Percentiles rank a stretch among this genome's conserved stretches.
Evolutionary conservation across 2,888 invertebrate genomes (phyloP).

Genomic region (Synergus laeviventris): DNA sequence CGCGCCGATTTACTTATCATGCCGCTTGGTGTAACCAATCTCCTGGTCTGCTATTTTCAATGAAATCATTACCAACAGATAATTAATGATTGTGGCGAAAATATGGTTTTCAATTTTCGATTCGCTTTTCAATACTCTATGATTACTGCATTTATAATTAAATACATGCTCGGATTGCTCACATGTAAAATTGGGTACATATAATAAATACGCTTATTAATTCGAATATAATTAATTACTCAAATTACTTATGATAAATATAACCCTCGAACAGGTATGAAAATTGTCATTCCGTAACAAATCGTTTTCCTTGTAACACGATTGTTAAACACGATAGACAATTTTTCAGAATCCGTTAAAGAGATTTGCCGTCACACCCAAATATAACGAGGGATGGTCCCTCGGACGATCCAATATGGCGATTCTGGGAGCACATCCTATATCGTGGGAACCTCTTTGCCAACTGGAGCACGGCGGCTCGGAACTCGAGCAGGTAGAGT

Average conservation of each 20-base stretch:
- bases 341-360: slow-evolving; percentile 16
- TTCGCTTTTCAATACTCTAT: not conserved
- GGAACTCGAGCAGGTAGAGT: slow-evolving; percentile 69
- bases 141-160: not conserved
- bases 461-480: slow-evolving; percentile 72
- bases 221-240: not conserved
- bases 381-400: slow-evolving; percentile 49
- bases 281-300: not conserved
- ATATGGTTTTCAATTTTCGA: slow-evolving; percentile 1
- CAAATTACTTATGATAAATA: not conserved
- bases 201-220: too few species aligned
- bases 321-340: not conserved
- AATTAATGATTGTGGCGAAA: slow-evolving; percentile 24
- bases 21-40: too few species aligned
- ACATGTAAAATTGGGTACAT: too few species aligned
- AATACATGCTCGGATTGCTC: not conserved
- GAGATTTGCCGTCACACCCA: slow-evolving; percentile 36
- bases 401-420: slow-evolving; percentile 63
- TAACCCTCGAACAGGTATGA: not conserved
- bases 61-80: slow-evolving; percentile 29
- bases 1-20: too few species aligned
- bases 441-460: slow-evolving; percentile 75
- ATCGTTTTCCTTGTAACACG: not conserved
- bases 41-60: slow-evolving; percentile 15
- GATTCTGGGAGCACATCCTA: slow-evolving; percentile 60